phyloP scores from a whole-genome alignment of 1,140 invertebrate species.

The Agraylea sexmaculata region DNA sequence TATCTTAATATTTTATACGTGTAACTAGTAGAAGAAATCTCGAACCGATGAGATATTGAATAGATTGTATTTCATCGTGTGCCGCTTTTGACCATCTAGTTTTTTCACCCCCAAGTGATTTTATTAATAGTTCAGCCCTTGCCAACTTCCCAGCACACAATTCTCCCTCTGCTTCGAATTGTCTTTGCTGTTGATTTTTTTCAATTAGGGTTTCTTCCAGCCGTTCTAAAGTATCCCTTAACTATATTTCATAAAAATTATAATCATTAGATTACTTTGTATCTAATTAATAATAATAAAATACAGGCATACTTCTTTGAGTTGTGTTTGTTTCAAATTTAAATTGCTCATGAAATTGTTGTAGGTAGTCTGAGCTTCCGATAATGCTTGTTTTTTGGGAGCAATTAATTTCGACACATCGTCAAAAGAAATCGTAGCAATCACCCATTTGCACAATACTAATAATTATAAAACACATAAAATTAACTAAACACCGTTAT shows the following conservation, averaged over 20 bases:
- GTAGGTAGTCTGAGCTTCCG: constrained; percentile 62
- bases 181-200: constrained; percentile 47
- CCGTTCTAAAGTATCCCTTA: constrained; percentile 38
- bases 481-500: no score
- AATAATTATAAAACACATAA: no score
- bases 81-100: constrained; percentile 72
- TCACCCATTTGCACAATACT: constrained; percentile 83
- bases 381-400: constrained; percentile 70
- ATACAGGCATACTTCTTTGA: constrained; percentile 42
- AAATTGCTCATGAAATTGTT: constrained; percentile 56
- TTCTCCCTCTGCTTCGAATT: constrained; percentile 66
- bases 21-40: constrained; percentile 15
- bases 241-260: constrained; percentile 22
- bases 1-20: constrained; percentile 16
- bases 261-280: neutral
- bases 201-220: constrained; percentile 59
- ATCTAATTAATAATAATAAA: neutral
- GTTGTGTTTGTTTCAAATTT: constrained; percentile 61
- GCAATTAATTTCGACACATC: constrained; percentile 80
- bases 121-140: constrained; percentile 85
- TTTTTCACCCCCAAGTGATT: constrained; percentile 73
- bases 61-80: no score
- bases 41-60: neutral
- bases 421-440: constrained; percentile 87
- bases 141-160: constrained; percentile 82